Base-by-base conservation (phyloP, 2,888 invertebrate genomes). In the Andrena bucephala region DNA sequence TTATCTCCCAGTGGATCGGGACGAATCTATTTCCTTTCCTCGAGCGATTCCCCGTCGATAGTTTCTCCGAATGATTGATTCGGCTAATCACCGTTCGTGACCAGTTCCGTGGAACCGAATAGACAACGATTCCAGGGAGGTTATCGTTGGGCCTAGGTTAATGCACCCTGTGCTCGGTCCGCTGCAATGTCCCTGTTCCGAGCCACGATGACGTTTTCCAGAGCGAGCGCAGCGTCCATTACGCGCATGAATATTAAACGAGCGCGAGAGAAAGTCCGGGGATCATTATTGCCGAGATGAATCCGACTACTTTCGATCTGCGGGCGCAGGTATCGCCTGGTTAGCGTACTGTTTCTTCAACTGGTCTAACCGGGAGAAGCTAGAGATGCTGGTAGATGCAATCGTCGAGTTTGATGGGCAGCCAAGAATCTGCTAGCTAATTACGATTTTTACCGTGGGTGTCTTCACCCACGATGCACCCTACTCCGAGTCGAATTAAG, bases 11-110 rank as follows among this genome's bases (percentile, higher is more conserved):
- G n/a, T 31, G 13, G 31, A 24, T 31, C 10, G 24, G 24, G 31
- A 31, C 42, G 52, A 57, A 59, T 52, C 54, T 16, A 33, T 52
- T 24, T 31, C 57, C 54, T 65, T 7, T 69, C 63, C 59, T 13
- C 63, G 63, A 69, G 60, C 75, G 82, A 76, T 71, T 66, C 48
- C 31, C 62, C 80, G 66, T 70, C 81, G 36, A 77, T 81, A 81
- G 73, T 83, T 82, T 83, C 83, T 77, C 66, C 82, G 83, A 83
- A 70, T 77, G 77, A 76, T 81, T 29, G 83, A 83, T 76, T 72
- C 65, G 76, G 52, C 77, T 73, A 70, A 83, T 83, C 72, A 70
- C 73, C 69, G 66, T 42, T 83, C 83, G 83, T 70, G 83, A 77
- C 83, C 33, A 31, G 72, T 77, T 81, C 50, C 72, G 7, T 57